phyloP scores from a whole-genome alignment of 2,113 vertebrate genomes.

The Gallinago media region DNA sequence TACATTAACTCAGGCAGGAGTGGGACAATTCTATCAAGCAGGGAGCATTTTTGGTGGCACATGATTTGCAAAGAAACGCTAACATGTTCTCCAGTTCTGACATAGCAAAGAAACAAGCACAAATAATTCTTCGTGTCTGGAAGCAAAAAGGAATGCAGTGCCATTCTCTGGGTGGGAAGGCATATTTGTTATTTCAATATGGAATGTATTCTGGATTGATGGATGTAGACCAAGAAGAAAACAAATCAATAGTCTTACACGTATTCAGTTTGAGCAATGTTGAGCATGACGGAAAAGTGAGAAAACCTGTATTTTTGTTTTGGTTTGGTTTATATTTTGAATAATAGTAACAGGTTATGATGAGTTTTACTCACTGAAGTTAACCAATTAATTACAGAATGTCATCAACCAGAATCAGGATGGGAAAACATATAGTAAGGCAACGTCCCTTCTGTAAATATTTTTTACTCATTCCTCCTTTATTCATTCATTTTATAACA shows the following conservation, averaged over 20 bases:
- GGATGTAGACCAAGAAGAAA: conserved; percentile 3
- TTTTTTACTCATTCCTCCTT: conserved; percentile 7
- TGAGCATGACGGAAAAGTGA: neutral
- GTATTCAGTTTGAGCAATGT: neutral
- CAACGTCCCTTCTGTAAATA: conserved; percentile 33
- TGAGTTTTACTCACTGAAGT: neutral
- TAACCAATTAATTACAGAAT: neutral
- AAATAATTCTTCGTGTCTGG: neutral
- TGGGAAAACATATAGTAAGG: neutral
- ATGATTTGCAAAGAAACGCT: neutral
- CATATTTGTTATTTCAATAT: conserved; percentile 52
- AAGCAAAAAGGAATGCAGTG: neutral
- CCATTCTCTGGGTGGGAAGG: neutral
- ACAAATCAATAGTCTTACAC: conserved; percentile 1
- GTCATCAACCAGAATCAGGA: neutral
- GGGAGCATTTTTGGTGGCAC: neutral
- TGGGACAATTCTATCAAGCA: neutral
- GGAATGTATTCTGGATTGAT: conserved; percentile 32
- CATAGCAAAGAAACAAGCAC: conserved; percentile 22
- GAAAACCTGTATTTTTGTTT: neutral
- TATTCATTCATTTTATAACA: conserved; percentile 26
- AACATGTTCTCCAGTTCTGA: neutral
- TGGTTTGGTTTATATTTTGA: neutral
- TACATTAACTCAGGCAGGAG: neutral
- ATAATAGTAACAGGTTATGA: neutral